Evolutionary conservation across 2,797 vertebrate genomes (phyloP).

Genomic region (Eidolon dupreanum): DNA sequence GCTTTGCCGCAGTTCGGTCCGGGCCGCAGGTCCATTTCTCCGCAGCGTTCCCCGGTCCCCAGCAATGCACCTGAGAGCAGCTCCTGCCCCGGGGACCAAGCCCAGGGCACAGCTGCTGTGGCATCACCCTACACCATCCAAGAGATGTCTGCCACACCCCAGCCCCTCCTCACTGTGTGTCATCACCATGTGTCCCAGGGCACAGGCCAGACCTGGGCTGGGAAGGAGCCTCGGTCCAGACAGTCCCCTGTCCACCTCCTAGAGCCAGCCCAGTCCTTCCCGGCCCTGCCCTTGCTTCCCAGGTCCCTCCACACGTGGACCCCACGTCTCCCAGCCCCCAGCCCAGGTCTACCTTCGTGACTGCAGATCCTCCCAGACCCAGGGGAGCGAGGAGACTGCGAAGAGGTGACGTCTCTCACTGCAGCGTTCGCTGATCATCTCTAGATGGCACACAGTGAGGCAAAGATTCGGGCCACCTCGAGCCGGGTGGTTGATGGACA

Average conservation of each 20-base stretch:
- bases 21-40: neutral
- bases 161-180: too few relatives aligned
- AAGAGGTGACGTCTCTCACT: fast-evolving
- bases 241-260: fast-evolving
- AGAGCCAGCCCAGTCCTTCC: neutral
- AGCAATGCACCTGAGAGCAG: neutral
- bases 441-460: neutral
- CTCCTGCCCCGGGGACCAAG: neutral
- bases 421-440: fast-evolving
- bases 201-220: neutral
- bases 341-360: fast-evolving
- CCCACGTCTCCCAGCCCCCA: neutral
- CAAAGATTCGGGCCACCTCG: neutral
- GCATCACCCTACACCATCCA: fast-evolving
- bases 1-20: neutral
- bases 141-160: neutral
- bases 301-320: fast-evolving
- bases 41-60: neutral
- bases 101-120: too few relatives aligned
- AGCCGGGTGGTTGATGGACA: fast-evolving
- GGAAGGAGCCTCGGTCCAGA: neutral
- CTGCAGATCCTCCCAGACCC: fast-evolving
- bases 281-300: neutral
- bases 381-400: fast-evolving
- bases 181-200: neutral